Percentiles rank a stretch among this genome's conserved stretches.
phyloP scores from a whole-genome alignment of 2,888 invertebrate genomes.

The Lymantria dispar region DNA sequence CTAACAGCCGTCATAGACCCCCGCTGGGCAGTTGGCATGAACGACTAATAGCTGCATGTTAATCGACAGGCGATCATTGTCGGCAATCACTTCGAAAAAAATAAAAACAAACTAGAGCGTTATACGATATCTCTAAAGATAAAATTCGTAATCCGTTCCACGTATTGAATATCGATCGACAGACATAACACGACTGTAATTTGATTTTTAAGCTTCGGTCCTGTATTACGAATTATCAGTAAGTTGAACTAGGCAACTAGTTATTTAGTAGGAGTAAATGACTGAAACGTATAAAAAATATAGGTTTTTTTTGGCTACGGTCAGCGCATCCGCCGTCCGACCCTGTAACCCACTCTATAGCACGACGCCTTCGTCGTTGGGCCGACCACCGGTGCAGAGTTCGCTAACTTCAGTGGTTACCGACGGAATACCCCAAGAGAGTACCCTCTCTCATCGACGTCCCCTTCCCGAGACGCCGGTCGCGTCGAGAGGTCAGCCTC shows the following conservation, averaged over 20 bases:
- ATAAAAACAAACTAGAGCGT: conserved; percentile 44
- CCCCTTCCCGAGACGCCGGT: too few species aligned
- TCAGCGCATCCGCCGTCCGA: too few species aligned
- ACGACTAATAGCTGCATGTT: conserved; percentile 55
- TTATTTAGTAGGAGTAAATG: too few species aligned
- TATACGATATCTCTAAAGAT: conserved; percentile 45
- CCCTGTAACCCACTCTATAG: too few species aligned
- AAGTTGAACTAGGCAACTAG: neutral
- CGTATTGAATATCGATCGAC: conserved; percentile 42
- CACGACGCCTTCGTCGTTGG: too few species aligned
- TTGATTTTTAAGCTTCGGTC: conserved; percentile 17
- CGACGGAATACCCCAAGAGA: too few species aligned
- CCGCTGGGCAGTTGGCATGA: conserved; percentile 54
- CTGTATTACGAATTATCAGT: conserved; percentile 26
- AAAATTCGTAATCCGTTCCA: conserved; percentile 54
- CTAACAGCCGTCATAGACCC: conserved; percentile 31
- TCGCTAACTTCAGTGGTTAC: too few species aligned
- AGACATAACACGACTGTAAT: conserved; percentile 31
- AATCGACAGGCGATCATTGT: conserved; percentile 58
- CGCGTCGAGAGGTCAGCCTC: too few species aligned
- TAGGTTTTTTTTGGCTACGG: too few species aligned
- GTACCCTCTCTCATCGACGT: too few species aligned
- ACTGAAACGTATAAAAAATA: too few species aligned
- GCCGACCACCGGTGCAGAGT: too few species aligned
- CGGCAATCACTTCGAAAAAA: conserved; percentile 42